A percentile compares a stretch with the other conserved stretches of the same genome.
Evolutionary conservation across 2,797 vertebrate genomes (phyloP).

Genomic region (Enteromius thamalakanensis): DNA sequence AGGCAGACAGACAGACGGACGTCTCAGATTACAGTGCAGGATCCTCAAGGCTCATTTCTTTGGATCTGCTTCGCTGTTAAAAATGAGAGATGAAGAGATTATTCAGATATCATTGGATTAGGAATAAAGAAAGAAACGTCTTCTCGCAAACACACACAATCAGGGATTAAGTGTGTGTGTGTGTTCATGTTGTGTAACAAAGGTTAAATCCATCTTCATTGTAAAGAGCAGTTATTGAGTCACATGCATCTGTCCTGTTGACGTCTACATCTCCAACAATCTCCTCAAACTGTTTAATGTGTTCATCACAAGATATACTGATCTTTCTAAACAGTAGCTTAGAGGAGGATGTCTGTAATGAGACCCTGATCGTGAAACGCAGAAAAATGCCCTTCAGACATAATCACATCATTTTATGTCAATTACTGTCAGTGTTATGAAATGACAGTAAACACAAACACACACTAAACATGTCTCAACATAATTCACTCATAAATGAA

Average conservation of each 20-base stretch:
- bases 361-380: background rate
- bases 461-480: background rate
- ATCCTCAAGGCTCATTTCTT: constrained; percentile 2
- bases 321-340: background rate
- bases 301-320: background rate
- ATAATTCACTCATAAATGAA: background rate
- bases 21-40: constrained; percentile 20
- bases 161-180: constrained; percentile 29
- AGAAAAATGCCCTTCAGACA: background rate
- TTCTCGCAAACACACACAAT: background rate
- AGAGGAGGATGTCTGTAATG: constrained; percentile 1
- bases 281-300: background rate
- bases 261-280: background rate
- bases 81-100: constrained; percentile 47
- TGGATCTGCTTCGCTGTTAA: constrained; percentile 23
- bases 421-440: background rate
- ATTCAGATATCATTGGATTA: constrained; percentile 56
- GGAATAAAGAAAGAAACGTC: constrained; percentile 21
- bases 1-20: background rate
- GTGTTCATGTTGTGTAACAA: constrained; percentile 52
- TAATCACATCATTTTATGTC: background rate
- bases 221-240: constrained; percentile 40
- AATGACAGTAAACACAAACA: background rate
- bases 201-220: constrained; percentile 36
- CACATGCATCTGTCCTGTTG: background rate